Conservation (phyloP, 2,113 vertebrate species). For the Gopherus evgoodei region DNA sequence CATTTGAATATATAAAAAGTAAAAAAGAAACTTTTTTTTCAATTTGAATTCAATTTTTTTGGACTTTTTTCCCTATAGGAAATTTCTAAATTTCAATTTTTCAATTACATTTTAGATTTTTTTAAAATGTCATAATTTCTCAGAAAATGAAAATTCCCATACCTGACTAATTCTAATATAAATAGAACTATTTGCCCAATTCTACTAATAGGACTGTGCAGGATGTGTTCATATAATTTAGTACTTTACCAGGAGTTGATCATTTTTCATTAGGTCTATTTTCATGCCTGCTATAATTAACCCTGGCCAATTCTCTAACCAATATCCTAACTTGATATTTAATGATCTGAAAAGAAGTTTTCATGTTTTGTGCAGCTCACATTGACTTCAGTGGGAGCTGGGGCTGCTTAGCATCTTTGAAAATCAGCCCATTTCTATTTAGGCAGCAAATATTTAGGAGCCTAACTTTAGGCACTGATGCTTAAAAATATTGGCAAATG, state of each 20-base stretch:
- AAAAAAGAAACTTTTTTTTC: neutral
- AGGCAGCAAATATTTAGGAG: neutral
- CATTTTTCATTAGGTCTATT: neutral
- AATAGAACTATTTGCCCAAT: neutral
- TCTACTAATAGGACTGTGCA: neutral
- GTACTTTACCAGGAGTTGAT: neutral
- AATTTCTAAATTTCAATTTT: neutral
- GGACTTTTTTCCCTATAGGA: neutral
- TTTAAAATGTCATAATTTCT: neutral
- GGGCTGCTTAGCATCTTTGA: neutral
- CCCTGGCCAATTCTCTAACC: neutral
- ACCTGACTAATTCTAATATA: neutral
- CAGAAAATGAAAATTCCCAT: neutral
- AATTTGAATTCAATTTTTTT: neutral
- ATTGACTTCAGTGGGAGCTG: rapidly evolving
- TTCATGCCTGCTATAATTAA: rapidly evolving
- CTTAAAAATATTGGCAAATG: neutral
- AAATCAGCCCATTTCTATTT: neutral
- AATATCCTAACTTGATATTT: neutral
- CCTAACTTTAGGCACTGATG: neutral
- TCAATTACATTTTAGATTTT: neutral
- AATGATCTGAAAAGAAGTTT: neutral
- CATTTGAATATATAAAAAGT: neutral
- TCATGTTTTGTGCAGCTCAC: neutral
- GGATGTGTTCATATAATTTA: neutral